Evolutionary conservation across 2,113 vertebrate genomes (phyloP).

Genomic region (Pandion haliaetus): DNA sequence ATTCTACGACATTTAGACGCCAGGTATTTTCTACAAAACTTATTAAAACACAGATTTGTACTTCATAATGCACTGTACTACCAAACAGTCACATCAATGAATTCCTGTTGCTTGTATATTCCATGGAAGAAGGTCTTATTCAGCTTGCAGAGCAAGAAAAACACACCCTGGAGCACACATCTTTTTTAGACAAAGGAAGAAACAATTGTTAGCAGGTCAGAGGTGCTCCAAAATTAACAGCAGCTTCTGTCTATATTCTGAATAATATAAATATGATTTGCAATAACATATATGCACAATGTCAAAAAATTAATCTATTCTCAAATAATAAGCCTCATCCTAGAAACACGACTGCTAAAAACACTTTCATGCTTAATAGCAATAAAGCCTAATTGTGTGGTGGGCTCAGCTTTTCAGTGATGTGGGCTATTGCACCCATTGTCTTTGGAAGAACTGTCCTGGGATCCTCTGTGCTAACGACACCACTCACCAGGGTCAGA

Average conservation of each 20-base stretch:
- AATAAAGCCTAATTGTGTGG: neutral
- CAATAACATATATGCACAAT: neutral
- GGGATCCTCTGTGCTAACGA: neutral
- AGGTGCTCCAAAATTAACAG: neutral
- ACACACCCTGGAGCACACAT: neutral
- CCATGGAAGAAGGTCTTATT: neutral
- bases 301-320: neutral
- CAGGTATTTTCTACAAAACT: neutral
- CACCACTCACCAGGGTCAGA: neutral
- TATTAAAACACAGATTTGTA: neutral
- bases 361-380: neutral
- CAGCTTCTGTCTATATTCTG: neutral
- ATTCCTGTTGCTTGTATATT: neutral
- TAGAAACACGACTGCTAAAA: neutral
- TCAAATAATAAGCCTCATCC: neutral
- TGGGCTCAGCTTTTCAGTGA: neutral
- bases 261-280: neutral
- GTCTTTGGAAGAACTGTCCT: accelerated
- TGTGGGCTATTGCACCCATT: neutral
- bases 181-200: neutral
- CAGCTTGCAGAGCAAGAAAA: neutral
- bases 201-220: neutral
- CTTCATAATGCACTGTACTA: neutral
- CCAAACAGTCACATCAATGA: neutral
- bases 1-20: neutral